Base-by-base conservation (phyloP, 1,140 invertebrate species). In the Drosophila arawakana region DNA sequence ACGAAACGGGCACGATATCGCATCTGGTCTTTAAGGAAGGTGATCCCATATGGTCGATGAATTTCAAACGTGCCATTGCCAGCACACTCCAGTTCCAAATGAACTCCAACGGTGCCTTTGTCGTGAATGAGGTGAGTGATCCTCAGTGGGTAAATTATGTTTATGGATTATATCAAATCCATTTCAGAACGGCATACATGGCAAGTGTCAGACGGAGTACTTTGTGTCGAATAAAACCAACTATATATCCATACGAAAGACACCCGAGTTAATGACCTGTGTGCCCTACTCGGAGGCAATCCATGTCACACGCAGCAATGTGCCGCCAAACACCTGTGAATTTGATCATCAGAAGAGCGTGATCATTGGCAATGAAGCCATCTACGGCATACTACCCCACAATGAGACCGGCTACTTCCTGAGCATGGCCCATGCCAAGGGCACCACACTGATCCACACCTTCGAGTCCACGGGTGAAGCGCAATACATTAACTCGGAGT, bases 51-150 rank as follows among this genome's bases (percentile, higher is more conserved):
- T 96, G 95, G 95, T 93, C 94, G 0, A 94, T 93, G n/a, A 96
- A 96, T 81, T 94, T 95, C 59, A 95, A 96, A 83, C 91, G 95
- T 41, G 95, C 94, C 5, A 93, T 96, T 21, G 94, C 94, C 9
- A 93, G 94, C 41, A 94, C 94, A 70, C 93, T 95, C 35, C 95
- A 95, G 81, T 84, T 92, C 41, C 80, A 91, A 59, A 91, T 91
- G 18, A 93, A 91, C 34, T 93, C 91, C 13, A 71, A 69, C 6
- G 94, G 93, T 0, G 93, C 93, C 0, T 94, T 93, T 73, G 92
- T 93, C 1, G 79, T 92, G n/a, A 91, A 92, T 72, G 94, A 94
- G 91, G 94, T 94, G 63, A 71, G 61, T 21, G 30, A 30, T 69
- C 15, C 15, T 7, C 7, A 18, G 7, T 18, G 47, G 30, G 8